phyloP scores from a whole-genome alignment of 2,113 vertebrate genomes.

The Sinocyclocheilus anshuiensis region DNA sequence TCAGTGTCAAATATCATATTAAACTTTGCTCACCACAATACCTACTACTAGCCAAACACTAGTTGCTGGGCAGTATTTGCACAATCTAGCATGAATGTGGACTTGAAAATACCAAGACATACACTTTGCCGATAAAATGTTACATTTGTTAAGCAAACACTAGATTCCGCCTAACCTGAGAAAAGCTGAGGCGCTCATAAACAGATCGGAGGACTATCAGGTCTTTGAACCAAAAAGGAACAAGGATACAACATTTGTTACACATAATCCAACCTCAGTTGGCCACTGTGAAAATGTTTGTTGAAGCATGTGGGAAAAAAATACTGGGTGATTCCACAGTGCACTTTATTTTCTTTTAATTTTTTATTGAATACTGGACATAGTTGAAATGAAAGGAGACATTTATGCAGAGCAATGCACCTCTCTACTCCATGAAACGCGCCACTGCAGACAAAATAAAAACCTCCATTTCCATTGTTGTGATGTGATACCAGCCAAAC shows the following conservation, averaged over 20 bases:
- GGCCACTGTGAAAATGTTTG: background rate
- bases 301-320: background rate
- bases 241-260: background rate
- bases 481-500: constrained; percentile 62
- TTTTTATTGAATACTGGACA: constrained; percentile 25
- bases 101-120: constrained; percentile 54
- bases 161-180: constrained; percentile 66
- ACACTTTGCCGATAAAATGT: constrained; percentile 72
- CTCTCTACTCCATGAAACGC: background rate
- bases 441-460: constrained; percentile 33
- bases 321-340: background rate
- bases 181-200: constrained; percentile 48
- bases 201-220: constrained; percentile 48
- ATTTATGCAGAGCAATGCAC: constrained; percentile 34
- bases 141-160: constrained; percentile 76
- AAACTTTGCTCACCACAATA: background rate
- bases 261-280: background rate
- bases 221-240: background rate
- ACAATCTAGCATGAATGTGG: constrained; percentile 32
- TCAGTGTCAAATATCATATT: background rate
- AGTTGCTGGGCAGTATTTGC: no score
- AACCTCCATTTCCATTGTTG: constrained; percentile 56
- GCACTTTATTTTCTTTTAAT: background rate
- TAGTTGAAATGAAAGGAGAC: constrained; percentile 11
- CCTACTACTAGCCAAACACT: background rate